Conservation (phyloP, 2,797 vertebrate genomes). For the Malurus leucopterus region DNA sequence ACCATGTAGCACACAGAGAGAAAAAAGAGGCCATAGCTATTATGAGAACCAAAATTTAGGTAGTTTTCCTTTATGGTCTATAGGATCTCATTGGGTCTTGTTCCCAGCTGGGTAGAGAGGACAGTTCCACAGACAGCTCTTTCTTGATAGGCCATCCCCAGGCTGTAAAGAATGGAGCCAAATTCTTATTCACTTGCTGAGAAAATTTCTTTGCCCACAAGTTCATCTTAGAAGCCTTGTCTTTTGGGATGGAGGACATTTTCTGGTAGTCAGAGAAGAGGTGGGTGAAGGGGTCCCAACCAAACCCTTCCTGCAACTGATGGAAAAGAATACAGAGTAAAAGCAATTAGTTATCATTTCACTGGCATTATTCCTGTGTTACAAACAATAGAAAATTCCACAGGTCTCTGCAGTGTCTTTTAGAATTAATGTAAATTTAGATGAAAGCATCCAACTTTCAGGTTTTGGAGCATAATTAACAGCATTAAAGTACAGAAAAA, state of each 20-base stretch:
- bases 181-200: constrained; percentile 65
- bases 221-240: constrained; percentile 69
- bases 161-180: constrained; percentile 68
- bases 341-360: not conserved
- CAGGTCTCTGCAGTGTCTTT: not conserved
- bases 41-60: not conserved
- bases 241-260: constrained; percentile 11
- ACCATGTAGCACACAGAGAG: not conserved
- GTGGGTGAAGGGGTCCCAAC: constrained; percentile 69
- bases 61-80: not conserved
- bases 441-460: not conserved
- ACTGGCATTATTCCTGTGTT: not conserved
- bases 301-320: constrained; percentile 75
- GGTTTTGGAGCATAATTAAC: not conserved
- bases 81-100: constrained; percentile 53
- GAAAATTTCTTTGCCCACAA: constrained; percentile 71
- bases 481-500: not conserved
- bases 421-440: not conserved
- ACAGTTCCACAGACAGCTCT: constrained; percentile 37
- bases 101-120: constrained; percentile 60
- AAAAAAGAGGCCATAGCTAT: not conserved
- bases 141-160: constrained; percentile 73
- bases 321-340: not conserved
- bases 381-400: not conserved
- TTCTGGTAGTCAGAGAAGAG: constrained; percentile 72